Evolutionary conservation across 2,797 vertebrate genomes (phyloP).

Genomic region (Merluccius polli): DNA sequence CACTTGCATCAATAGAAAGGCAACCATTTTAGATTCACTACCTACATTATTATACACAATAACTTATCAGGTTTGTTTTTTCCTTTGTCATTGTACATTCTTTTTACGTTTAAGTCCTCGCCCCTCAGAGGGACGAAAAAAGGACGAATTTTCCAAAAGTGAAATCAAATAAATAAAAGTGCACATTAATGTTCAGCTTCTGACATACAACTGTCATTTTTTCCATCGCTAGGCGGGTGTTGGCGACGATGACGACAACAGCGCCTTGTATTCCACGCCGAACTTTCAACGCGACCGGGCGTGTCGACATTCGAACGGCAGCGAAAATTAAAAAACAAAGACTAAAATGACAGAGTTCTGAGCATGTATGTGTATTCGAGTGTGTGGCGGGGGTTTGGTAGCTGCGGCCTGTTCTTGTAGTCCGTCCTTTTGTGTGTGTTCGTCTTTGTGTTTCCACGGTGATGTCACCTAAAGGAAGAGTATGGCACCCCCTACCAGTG

Average conservation of each 20-base stretch:
- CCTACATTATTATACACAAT: constrained; percentile 75
- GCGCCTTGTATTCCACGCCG: background rate
- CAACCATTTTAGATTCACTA: constrained; percentile 74
- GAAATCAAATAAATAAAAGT: constrained; percentile 55
- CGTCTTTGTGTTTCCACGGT: background rate
- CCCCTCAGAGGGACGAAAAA: constrained; percentile 53
- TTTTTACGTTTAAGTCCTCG: constrained; percentile 63
- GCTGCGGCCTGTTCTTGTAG: background rate
- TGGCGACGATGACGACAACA: background rate
- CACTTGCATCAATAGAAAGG: constrained; percentile 81
- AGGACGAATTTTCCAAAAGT: background rate
- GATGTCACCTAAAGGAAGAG: constrained; percentile 54
- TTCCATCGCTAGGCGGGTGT: background rate
- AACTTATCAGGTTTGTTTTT: constrained; percentile 48
- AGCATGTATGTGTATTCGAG: background rate
- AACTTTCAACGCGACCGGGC: background rate
- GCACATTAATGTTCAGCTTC: constrained; percentile 66
- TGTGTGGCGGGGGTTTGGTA: background rate
- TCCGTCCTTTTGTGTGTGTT: background rate
- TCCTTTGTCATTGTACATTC: constrained; percentile 76
- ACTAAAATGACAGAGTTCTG: background rate
- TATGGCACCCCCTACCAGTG: constrained; percentile 29
- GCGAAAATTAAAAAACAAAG: background rate
- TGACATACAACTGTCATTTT: constrained; percentile 43
- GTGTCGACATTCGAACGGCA: background rate